These are phyloP conservation scores for Philereme vetulata DNA, from an alignment of 2,888 invertebrate genomes.

Conservation along the genomic window DNA sequence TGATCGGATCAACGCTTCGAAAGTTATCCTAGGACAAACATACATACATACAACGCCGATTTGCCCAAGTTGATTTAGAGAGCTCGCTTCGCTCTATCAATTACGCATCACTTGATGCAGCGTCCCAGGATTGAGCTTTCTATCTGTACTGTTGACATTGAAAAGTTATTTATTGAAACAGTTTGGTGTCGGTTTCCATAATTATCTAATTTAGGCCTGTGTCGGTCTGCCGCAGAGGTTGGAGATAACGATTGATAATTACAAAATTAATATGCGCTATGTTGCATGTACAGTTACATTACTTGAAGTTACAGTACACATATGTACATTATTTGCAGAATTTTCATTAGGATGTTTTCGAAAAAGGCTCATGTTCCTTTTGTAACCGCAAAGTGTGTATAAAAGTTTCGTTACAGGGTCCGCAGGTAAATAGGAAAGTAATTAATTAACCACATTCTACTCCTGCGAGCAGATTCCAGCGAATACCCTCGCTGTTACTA, in stretches of 20 bases:
- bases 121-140: background rate
- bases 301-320: too few species aligned
- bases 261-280: constrained; percentile 59
- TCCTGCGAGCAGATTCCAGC: constrained; percentile 4
- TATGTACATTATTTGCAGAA: too few species aligned
- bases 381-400: background rate
- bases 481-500: constrained; percentile 15
- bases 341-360: too few species aligned
- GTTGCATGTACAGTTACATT: too few species aligned
- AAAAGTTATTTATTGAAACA: constrained; percentile 31
- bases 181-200: constrained; percentile 51
- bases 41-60: too few species aligned
- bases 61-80: too few species aligned
- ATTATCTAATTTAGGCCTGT: constrained; percentile 59
- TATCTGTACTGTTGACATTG: constrained; percentile 5
- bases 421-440: constrained; percentile 12
- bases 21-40: too few species aligned
- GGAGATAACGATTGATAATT: constrained; percentile 68
- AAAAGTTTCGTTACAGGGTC: background rate
- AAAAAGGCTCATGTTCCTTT: background rate
- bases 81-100: too few species aligned
- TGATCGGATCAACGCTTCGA: too few species aligned
- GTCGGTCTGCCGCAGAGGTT: constrained; percentile 39
- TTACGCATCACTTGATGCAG: background rate
- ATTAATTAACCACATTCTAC: constrained; percentile 24